Base-by-base conservation (phyloP, 2,797 vertebrate genomes). In the Hoplostethus mediterraneus region DNA sequence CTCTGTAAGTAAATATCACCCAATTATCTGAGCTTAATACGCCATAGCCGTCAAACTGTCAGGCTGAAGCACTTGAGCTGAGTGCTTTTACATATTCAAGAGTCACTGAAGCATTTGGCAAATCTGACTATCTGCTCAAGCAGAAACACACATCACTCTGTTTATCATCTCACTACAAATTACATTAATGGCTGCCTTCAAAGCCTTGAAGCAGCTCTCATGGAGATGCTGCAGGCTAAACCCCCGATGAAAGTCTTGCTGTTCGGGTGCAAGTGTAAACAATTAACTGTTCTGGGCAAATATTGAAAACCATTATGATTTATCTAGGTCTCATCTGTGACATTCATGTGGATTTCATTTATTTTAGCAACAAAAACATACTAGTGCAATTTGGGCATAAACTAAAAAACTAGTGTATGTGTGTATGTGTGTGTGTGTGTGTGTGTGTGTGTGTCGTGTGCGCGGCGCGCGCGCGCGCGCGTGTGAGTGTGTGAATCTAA, bases 81-180 rank as follows among this genome's bases (percentile, higher is more conserved):
- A 89, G 74, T 84, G 82, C 72, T 88, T 90, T 90, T 92, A 85
- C 92, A 93, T 94, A 94, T 95, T 95, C 91, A 95, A 86, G 88
- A 94, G 69, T 80, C 87, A 89, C 77, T 89, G 88, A 69, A 93
- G 90, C 93, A 77, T 94, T 92, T 90, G 91, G 92, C 90, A 90
- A 88, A 92, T 92, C 88, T 89, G 92, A 94, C 90, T 89, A 77
- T 93, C 84, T 92, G 83, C 89, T 93, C 87, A 84, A 84, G 93
- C 92, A 92, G 92, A 94, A 94, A 95, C 81, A 70, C 87, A 81
- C 91, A 94, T 93, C 91, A 89, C 83, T 92, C 90, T 87, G 90
- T 93, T 93, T 90, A 93, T 92, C 85, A 94, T 92, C 89, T 89
- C 81, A 79, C 88, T 90, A 92, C 92, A 94, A 93, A 94, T 94